Percentiles rank a stretch among this genome's conserved stretches.
Evolutionary conservation across 2,113 vertebrate genomes (phyloP).

Genomic region (Stercorarius parasiticus): DNA sequence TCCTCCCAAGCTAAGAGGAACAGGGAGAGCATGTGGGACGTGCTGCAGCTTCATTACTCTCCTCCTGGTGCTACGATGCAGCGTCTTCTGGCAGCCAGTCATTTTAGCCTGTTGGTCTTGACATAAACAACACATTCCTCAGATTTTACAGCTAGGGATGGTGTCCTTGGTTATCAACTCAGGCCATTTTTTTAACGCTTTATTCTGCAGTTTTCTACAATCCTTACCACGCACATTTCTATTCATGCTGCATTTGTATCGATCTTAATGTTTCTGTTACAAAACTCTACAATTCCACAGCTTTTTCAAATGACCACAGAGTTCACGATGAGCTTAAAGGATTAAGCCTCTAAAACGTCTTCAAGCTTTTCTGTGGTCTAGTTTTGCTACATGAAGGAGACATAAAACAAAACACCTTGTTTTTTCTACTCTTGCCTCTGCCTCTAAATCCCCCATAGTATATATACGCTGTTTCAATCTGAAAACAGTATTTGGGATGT

Average conservation of each 20-base stretch:
- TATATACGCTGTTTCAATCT: not conserved
- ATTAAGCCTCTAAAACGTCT: not conserved
- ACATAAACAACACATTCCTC: not conserved
- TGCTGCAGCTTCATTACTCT: not conserved
- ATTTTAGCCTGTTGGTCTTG: not conserved
- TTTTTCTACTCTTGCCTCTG: not conserved
- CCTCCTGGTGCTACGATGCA: not conserved
- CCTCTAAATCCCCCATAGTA: not conserved
- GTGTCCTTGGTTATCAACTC: not conserved
- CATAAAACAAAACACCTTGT: not conserved
- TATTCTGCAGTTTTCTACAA: not conserved
- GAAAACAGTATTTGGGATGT: not conserved
- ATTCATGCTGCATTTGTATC: not conserved
- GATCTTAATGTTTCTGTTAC: not conserved
- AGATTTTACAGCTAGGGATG: not conserved
- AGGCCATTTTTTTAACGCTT: not conserved
- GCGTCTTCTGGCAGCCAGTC: not conserved
- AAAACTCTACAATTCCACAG: not conserved
- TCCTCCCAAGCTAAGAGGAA: not conserved
- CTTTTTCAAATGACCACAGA: not conserved
- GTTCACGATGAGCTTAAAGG: not conserved
- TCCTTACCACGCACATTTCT: not conserved
- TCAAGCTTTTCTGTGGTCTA: not conserved
- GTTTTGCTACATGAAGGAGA: not conserved
- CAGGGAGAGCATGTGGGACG: accelerated